These are phyloP conservation scores for Liasis olivaceus DNA, from an alignment of 2,797 vertebrate species.

Conservation along the genomic window DNA sequence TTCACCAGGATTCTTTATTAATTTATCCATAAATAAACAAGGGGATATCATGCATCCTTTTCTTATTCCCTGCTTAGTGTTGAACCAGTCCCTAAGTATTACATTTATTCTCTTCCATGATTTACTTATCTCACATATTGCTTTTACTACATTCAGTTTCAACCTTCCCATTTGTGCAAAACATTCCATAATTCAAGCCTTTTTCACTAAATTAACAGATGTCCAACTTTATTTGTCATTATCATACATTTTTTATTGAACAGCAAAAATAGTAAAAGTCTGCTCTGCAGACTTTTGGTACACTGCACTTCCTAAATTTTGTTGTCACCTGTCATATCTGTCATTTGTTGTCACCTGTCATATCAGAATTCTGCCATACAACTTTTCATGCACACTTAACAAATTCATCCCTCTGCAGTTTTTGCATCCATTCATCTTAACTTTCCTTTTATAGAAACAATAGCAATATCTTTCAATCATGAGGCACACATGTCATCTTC, in stretches of 20 bases:
- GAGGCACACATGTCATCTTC: neutral
- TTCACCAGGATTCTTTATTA: neutral
- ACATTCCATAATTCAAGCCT: neutral
- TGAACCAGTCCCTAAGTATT: neutral
- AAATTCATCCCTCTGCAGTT: neutral
- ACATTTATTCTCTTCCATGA: neutral
- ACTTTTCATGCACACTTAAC: neutral
- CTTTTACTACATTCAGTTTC: neutral
- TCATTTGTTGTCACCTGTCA: neutral
- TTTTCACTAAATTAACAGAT: neutral
- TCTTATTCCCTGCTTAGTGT: neutral
- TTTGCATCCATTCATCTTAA: neutral
- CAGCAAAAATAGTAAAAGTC: neutral
- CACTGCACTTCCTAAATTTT: neutral
- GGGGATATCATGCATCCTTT: neutral
- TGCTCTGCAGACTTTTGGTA: neutral
- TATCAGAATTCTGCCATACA: neutral
- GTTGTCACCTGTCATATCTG: neutral
- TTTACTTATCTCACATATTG: neutral
- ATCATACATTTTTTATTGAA: neutral
- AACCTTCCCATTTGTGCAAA: neutral
- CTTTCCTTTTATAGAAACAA: neutral
- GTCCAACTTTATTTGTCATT: neutral
- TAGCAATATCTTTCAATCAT: neutral
- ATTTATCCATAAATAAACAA: neutral